Base-by-base conservation (phyloP, 2,797 vertebrate genomes). In the Rallus crepitans region DNA sequence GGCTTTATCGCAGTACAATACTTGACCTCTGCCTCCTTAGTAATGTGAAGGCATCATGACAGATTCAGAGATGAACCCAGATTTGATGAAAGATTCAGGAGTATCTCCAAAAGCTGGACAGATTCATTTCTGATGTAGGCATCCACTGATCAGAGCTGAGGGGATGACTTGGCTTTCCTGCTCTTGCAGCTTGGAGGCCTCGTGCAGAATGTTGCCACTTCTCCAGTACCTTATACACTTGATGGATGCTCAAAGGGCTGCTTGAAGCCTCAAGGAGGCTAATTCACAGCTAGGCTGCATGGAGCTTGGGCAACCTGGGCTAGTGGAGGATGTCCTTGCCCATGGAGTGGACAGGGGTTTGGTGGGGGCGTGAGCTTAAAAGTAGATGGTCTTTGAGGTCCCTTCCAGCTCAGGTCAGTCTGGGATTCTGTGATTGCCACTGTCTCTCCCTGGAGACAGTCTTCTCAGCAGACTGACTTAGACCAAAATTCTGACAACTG, bases 31-130 rank as follows among this genome's bases (percentile, higher is more conserved):
- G 15, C 12, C 17, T 94, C 19, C 52, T 79, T 68, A 71, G 60
- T 8, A 81, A 23, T 5, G 24, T 0, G 0, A 13, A 15, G 21
- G 2, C 7, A 73, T 47, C 13, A 9, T 18, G 27, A 33, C 23
- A 65, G 68, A 21, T 47, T 91, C 50, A 75, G 33, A n/a, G 6
- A 50, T 18, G 7, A 83, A 9, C 3, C 4, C 10, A 52, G 27
- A 35, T 40, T 50, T 65, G 30, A 47, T 39, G 57, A 75, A 88
- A 76, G 37, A 33, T 5, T 27, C 5, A 6, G 0, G 2, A 72
- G 2, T 25, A 31, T 50, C 5, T 79, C 45, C 45, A 73, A 87
- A 91, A 53, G 12, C 11, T 59, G 48, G 45, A 71, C 6, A 47
- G 78, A 75, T 30, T 71, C 2, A 39, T 45, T 14, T 42, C 6